Evolutionary conservation across 53 echinoderm and acorn worm genomes (phyloP).

Genomic region (Actinopyga echinites): DNA sequence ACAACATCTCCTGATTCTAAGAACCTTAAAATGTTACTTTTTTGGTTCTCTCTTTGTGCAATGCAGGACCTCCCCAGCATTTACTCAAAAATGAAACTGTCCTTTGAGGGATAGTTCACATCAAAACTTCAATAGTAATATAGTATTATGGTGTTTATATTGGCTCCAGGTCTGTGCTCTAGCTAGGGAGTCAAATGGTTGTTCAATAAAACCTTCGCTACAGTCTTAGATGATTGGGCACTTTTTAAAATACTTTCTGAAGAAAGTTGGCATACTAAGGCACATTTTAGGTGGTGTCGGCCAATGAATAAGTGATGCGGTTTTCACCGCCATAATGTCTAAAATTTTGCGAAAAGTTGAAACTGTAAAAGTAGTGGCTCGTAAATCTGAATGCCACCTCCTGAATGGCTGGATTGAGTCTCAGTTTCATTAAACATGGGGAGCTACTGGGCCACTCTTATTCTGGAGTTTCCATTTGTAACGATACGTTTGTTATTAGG

Average conservation of each 20-base stretch:
- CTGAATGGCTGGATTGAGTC: slow-evolving; percentile 21
- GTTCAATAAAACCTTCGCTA: slow-evolving; percentile 8
- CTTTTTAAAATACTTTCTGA: neutral
- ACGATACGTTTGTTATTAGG: neutral
- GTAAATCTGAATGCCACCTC: slow-evolving; percentile 44
- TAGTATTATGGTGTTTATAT: slow-evolving; percentile 30
- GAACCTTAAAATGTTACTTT: neutral
- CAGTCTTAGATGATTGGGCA: neutral
- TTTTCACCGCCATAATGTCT: neutral
- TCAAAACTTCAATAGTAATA: neutral
- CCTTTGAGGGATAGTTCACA: slow-evolving; percentile 14
- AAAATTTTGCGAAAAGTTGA: slow-evolving; percentile 31
- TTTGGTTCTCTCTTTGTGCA: slow-evolving; percentile 1
- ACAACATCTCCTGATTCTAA: neutral
- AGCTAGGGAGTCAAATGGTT: neutral
- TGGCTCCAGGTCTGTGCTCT: slow-evolving; percentile 18
- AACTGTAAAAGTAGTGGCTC: slow-evolving; percentile 12
- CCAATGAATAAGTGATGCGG: neutral
- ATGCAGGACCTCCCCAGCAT: slow-evolving; percentile 14
- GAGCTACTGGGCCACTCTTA: slow-evolving; percentile 13
- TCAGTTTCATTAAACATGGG: slow-evolving; percentile 26
- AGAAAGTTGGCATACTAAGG: neutral
- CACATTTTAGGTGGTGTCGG: neutral
- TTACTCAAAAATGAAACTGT: slow-evolving; percentile 11
- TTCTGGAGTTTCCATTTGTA: neutral